A percentile compares a stretch with the other conserved stretches of the same genome.
Conservation (phyloP, 1,140 invertebrate species). For the Gyrodactylus bullatarudis region DNA sequence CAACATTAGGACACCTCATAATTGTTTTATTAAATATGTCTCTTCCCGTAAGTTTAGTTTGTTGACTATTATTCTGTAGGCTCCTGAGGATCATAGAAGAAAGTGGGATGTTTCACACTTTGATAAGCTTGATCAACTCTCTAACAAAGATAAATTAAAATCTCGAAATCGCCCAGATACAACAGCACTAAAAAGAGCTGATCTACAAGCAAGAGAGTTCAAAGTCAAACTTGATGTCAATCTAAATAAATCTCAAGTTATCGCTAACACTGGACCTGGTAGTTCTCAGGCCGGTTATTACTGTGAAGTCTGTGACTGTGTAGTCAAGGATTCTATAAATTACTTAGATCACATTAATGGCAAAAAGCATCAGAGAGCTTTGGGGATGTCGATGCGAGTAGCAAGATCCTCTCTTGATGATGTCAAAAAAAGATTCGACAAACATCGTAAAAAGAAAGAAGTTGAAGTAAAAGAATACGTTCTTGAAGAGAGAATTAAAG, state of each 20-base stretch:
- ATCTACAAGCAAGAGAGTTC: not conserved
- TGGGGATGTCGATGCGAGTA: constrained; percentile 97
- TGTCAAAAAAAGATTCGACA: constrained; percentile 4
- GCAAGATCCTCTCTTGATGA: constrained; percentile 37
- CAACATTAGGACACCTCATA: no score
- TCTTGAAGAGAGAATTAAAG: not conserved
- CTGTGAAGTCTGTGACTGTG: constrained; percentile 96
- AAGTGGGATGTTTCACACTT: not conserved
- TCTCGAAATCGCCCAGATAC: not conserved
- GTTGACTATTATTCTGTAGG: no score
- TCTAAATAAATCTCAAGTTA: constrained; percentile 6
- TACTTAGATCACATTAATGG: constrained; percentile 98
- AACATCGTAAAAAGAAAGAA: not conserved
- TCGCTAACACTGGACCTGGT: not conserved
- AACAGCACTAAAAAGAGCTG: not conserved
- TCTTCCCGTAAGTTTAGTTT: no score
- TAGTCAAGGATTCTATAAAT: constrained; percentile 96
- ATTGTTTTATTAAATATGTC: no score
- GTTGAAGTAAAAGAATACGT: not conserved
- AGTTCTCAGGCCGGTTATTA: constrained; percentile 32
- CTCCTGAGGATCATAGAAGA: not conserved
- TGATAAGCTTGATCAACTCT: not conserved
- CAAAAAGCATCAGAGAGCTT: constrained; percentile 89
- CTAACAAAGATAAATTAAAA: not conserved
- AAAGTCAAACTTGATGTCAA: constrained; percentile 3